Evolutionary conservation across 2,797 vertebrate species (phyloP).

Genomic region (Eleutherodactylus coqui): DNA sequence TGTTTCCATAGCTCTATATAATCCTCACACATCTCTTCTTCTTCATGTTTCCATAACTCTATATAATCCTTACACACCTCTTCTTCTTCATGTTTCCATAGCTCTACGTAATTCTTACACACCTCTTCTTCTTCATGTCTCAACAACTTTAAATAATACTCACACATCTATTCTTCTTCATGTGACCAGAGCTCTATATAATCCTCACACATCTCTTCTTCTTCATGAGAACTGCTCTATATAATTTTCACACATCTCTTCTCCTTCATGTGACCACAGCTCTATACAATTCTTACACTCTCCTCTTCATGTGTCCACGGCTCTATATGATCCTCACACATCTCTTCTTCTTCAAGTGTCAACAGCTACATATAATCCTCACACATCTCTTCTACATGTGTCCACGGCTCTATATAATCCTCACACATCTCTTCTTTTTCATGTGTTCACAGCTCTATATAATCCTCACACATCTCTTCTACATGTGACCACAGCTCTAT

Average conservation of each 20-base stretch:
- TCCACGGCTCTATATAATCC: no score
- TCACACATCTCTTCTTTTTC: no score
- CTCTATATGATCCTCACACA: no score
- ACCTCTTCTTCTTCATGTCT: not conserved
- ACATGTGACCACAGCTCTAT: no score
- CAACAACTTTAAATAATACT: not conserved
- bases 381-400: no score
- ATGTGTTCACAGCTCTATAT: no score
- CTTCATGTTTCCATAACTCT: not conserved
- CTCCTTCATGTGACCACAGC: not conserved
- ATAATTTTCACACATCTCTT: not conserved
- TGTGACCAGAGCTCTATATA: not conserved
- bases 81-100: not conserved
- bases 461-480: no score
- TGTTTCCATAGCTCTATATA: not conserved
- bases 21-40: not conserved
- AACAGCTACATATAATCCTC: no score
- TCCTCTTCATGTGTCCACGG: no score
- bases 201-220: not conserved
- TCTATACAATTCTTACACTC: not conserved
- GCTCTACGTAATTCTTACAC: not conserved
- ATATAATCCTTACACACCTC: not conserved
- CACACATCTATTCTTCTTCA: not conserved
- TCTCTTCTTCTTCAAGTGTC: no score
- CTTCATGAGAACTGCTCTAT: not conserved